Conservation (phyloP, 1,140 invertebrate genomes). For the Meloidogyne exigua region DNA sequence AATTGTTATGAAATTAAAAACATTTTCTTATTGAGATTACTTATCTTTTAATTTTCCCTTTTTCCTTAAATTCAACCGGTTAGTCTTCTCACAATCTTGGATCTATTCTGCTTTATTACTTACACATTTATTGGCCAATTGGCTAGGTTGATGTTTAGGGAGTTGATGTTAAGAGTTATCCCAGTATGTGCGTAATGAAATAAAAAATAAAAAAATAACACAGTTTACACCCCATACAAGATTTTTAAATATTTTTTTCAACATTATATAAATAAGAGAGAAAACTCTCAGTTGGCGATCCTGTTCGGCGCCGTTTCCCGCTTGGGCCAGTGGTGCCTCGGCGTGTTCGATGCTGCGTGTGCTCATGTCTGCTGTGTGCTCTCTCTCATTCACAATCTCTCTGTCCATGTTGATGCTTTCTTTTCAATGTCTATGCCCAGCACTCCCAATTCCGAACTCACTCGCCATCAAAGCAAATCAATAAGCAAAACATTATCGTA, state of each 20-base stretch:
- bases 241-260: not conserved
- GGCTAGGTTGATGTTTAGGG: no score
- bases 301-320: not conserved
- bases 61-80: no score
- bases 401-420: not conserved
- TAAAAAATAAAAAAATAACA: no score
- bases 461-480: not conserved
- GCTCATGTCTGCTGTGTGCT: not conserved
- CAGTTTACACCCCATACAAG: not conserved
- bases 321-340: not conserved
- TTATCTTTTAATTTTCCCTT: no score
- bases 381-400: not conserved
- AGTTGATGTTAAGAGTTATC: no score
- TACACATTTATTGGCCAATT: no score
- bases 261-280: not conserved
- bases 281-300: not conserved
- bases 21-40: no score
- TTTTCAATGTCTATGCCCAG: not conserved
- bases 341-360: not conserved
- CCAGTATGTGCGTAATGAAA: no score
- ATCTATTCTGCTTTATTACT: no score
- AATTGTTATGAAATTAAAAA: no score
- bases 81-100: no score
- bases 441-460: not conserved
- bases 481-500: not conserved